Base-by-base conservation (phyloP, 2,797 vertebrate genomes). In the Lophotriccus pileatus region DNA sequence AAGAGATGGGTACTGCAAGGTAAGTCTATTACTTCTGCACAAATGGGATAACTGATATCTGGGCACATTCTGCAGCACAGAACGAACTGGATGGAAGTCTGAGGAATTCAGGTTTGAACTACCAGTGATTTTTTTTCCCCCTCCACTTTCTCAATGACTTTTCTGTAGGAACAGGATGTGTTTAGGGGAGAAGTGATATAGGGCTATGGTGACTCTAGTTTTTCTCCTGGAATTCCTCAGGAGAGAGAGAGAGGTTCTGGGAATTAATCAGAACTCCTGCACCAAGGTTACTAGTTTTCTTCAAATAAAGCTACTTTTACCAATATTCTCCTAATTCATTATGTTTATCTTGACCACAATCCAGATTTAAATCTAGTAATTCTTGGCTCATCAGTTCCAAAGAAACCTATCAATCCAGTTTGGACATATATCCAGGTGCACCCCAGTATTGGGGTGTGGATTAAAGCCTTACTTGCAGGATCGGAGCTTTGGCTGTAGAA, bases 381-480 rank as follows among this genome's bases (percentile, higher is more conserved):
- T 90, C 68, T 69, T 60, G 52, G 21, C 18, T 77, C 8, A 62
- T 34, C 11, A 43, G 11, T 72, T 32, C 12, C 37, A 63, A 76
- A 68, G 32, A n/a, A 74, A 56, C 6, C 11, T n/a, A 49, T 12
- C 23, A 36, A 47, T 12, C 2, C 12, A 63, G 7, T 32, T 66
- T 36, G 41, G 43, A 62, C 14, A 8, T 5, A 44, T 2, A 49
- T 7, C 37, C 14, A 74, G 56, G 22, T 24, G 14, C 6, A 20
- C 4, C 5, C 32, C 28, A 43, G 0, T 23, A n/a, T 2, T 12
- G 18, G 55, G 9, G 7, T 21, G 16, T 41, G n/a, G 20, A 69
- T 73, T 70, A 50, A 56, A 78, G 23, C 28, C 4, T 30, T 36
- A 14, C 27, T 75, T 74, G 16, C 13, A 68, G 46, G 60, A 83